Conservation (phyloP, 2,888 invertebrate genomes). For the Crossocerus cetratus region DNA sequence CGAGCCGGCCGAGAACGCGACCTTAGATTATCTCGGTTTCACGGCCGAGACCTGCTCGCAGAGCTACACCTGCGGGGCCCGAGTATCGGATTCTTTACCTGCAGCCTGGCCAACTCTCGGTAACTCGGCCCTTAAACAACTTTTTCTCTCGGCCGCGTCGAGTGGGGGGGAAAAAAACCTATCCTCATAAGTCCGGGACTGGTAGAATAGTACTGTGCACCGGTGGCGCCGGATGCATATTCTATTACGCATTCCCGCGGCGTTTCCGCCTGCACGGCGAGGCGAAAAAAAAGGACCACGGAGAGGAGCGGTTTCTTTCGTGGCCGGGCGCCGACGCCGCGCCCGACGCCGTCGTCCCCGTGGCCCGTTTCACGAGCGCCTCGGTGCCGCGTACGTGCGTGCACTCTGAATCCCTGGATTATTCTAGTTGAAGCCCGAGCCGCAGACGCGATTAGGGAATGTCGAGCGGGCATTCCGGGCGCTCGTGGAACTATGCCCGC, state of each 20-base stretch:
- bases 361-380: constrained; percentile 46
- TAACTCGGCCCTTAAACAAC: not conserved
- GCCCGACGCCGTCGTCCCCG: constrained; percentile 44
- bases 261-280: constrained; percentile 55
- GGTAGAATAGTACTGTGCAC: too few species aligned
- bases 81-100: constrained; percentile 31
- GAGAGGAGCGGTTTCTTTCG: constrained; percentile 40
- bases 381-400: constrained; percentile 32
- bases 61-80: constrained; percentile 10
- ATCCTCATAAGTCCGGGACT: not conserved
- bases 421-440: constrained; percentile 16
- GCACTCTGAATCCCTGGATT: constrained; percentile 42
- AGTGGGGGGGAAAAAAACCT: not conserved
- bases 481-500: not conserved
- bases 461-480: not conserved
- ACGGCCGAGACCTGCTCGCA: not conserved
- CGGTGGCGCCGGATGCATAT: constrained; percentile 32
- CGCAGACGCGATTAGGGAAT: constrained; percentile 9
- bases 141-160: too few species aligned
- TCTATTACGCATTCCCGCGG: constrained; percentile 49
- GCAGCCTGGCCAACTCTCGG: not conserved
- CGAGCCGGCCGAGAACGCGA: not conserved
- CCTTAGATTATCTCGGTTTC: constrained; percentile 30
- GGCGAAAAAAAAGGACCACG: constrained; percentile 35
- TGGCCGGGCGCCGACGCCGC: constrained; percentile 25